Evolutionary conservation across 2,113 vertebrate genomes (phyloP).

Genomic region (Casuarius casuarius): DNA sequence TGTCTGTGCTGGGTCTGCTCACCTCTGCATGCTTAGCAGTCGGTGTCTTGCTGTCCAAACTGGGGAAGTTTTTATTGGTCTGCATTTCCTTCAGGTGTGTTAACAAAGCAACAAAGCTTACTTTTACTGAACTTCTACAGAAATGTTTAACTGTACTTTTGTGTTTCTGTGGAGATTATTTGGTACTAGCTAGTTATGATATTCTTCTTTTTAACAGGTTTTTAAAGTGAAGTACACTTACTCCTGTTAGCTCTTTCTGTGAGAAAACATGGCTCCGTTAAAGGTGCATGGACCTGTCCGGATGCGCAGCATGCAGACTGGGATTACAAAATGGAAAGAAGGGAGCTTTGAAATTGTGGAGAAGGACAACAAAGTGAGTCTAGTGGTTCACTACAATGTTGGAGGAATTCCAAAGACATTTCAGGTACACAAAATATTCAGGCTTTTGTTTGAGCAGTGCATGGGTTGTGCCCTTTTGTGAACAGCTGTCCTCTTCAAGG

Average conservation of each 20-base stretch:
- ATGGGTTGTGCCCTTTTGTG: slow-evolving; percentile 27
- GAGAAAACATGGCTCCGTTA: slow-evolving; percentile 79
- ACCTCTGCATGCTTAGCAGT: rapidly evolving
- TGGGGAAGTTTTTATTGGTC: background rate
- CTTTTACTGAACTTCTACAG: rapidly evolving
- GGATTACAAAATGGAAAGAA: slow-evolving; percentile 94
- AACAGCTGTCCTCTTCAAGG: slow-evolving; percentile 47
- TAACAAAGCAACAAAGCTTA: rapidly evolving
- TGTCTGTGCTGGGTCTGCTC: background rate
- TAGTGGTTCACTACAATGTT: slow-evolving; percentile 89
- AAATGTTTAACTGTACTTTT: background rate
- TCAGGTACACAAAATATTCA: slow-evolving; percentile 83
- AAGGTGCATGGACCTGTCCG: slow-evolving; percentile 91
- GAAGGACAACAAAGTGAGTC: slow-evolving; percentile 92
- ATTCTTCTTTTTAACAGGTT: slow-evolving; percentile 43
- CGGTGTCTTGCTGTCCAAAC: rapidly evolving
- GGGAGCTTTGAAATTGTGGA: slow-evolving; percentile 96
- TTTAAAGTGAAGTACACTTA: slow-evolving; percentile 21
- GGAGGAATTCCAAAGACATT: slow-evolving; percentile 88
- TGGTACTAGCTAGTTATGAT: background rate
- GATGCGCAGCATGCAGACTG: slow-evolving; percentile 86
- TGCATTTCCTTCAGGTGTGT: rapidly evolving
- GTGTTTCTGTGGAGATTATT: background rate
- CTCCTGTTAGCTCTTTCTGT: slow-evolving; percentile 14
- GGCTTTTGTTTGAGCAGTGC: slow-evolving; percentile 48